Percentiles rank a stretch among this genome's conserved stretches.
Conservation (phyloP, 2,113 vertebrate genomes). For the pig (Sus scrofa) region DNA sequence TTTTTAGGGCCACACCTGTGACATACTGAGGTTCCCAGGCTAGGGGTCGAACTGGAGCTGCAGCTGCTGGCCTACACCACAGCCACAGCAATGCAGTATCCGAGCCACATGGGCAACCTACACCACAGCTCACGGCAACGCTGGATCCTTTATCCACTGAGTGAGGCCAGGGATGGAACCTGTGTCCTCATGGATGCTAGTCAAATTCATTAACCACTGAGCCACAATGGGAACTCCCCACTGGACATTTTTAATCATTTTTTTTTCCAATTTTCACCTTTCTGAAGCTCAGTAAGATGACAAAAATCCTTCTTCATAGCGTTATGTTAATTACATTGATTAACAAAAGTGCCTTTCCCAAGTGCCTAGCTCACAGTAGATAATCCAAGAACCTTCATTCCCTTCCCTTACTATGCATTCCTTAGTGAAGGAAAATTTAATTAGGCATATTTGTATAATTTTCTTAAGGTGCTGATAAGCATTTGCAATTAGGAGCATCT, state of each 20-base stretch:
- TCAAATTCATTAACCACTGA: no score
- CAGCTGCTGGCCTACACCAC: no score
- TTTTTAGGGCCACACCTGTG: no score
- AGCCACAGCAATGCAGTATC: no score
- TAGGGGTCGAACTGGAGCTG: no score
- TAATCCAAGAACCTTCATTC: not conserved
- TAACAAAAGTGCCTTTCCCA: not conserved
- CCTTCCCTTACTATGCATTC: not conserved
- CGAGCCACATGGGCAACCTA: no score
- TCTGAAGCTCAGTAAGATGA: not conserved
- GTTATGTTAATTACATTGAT: not conserved
- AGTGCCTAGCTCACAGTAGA: not conserved
- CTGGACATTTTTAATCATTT: not conserved
- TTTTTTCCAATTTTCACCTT: not conserved
- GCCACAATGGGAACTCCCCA: no score
- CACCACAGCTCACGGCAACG: no score
- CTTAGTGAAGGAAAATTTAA: not conserved
- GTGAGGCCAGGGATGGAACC: no score
- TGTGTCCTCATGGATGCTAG: no score
- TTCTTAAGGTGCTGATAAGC: not conserved
- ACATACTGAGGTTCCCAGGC: no score
- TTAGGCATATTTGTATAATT: not conserved
- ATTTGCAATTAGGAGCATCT: not conserved
- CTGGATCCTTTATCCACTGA: no score
- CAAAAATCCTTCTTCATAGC: not conserved